Evolutionary conservation across 2,797 vertebrate genomes (phyloP).

Genomic region (Pelobates cultripes): DNA sequence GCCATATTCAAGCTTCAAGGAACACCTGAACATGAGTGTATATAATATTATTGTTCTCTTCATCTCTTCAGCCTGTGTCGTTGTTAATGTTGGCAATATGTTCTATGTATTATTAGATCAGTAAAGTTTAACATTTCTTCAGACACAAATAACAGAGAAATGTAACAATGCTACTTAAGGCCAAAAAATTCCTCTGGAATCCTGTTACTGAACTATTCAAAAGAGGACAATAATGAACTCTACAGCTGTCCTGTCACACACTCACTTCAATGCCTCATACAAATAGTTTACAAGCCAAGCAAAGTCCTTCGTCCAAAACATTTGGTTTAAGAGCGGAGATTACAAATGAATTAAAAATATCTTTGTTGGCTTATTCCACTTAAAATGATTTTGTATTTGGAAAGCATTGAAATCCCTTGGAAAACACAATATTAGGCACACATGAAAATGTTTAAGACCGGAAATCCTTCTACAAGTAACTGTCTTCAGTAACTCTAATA

Average conservation of each 20-base stretch:
- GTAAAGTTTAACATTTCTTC: background rate
- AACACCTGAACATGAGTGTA: too few relatives aligned
- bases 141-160: background rate
- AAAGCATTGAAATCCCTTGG: conserved; percentile 16
- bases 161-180: background rate
- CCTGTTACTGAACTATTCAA: background rate
- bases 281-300: conserved; percentile 19
- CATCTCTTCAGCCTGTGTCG: too few relatives aligned
- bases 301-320: conserved; percentile 8
- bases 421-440: background rate
- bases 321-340: conserved; percentile 30
- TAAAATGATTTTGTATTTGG: conserved; percentile 35
- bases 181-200: background rate
- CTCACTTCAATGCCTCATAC: conserved; percentile 1
- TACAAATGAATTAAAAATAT: conserved; percentile 6
- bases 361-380: conserved; percentile 14
- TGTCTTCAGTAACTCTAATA: background rate
- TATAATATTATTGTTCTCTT: too few relatives aligned
- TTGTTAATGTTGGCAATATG: too few relatives aligned
- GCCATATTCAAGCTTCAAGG: too few relatives aligned
- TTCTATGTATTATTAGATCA: background rate
- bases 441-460: conserved; percentile 20
- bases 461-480: conserved; percentile 37
- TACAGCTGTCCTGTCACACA: background rate
- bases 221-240: background rate